Percentiles rank a stretch among this genome's conserved stretches.
phyloP scores from a whole-genome alignment of 2,888 invertebrate species.

The Cephalotes varians region DNA sequence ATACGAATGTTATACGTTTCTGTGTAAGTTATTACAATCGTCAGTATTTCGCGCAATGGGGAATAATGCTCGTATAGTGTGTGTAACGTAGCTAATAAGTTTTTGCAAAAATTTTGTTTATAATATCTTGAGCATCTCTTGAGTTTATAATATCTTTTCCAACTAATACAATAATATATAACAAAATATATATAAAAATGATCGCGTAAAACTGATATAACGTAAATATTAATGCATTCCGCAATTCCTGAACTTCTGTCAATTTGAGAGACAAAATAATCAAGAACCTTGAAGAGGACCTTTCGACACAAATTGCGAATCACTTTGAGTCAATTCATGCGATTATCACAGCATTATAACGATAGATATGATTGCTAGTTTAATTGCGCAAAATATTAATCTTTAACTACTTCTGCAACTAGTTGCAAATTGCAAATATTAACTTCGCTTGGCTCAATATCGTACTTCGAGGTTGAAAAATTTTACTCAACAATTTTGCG shows the following conservation, averaged over 20 bases:
- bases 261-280: neutral
- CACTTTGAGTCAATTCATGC: constrained; percentile 1
- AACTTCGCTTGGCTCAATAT: neutral
- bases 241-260: neutral
- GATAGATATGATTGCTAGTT: neutral
- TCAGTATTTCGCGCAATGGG: neutral
- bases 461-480: neutral
- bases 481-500: neutral
- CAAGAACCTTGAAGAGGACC: too few relatives aligned
- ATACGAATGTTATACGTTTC: neutral
- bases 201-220: neutral
- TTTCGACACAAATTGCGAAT: neutral
- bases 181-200: neutral
- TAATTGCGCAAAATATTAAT: constrained; percentile 19
- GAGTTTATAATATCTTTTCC: neutral
- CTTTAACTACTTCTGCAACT: neutral
- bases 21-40: neutral
- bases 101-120: neutral
- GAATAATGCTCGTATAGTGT: too few relatives aligned
- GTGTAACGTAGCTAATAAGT: neutral
- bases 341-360: neutral
- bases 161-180: neutral
- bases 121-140: neutral
- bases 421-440: neutral
- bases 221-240: neutral